phyloP scores from a whole-genome alignment of 1,140 invertebrate genomes.

The Lasaia peninsularis region DNA sequence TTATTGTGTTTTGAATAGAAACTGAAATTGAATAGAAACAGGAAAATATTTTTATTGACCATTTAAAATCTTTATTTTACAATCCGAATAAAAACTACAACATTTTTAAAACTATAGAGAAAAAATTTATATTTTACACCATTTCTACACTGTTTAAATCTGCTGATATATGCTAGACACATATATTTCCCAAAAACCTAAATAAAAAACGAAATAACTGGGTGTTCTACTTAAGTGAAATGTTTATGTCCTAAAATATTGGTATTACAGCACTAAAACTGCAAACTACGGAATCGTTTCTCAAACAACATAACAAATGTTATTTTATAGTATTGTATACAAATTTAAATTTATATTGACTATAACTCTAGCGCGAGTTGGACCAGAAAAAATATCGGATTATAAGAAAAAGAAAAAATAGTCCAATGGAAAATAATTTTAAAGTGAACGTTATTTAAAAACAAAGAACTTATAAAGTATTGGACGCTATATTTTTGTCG shows the following conservation, averaged over 20 bases:
- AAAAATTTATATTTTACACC: no score
- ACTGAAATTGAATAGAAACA: no score
- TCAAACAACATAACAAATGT: conserved; percentile 5
- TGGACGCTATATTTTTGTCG: not conserved
- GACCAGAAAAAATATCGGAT: conserved; percentile 1
- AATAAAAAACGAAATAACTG: not conserved
- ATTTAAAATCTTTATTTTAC: no score
- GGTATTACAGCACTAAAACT: no score
- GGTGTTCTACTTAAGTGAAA: not conserved
- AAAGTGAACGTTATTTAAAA: conserved; percentile 3
- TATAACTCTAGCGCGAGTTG: not conserved
- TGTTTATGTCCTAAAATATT: not conserved
- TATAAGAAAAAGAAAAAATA: not conserved
- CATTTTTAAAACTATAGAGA: no score
- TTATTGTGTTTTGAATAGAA: no score
- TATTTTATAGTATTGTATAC: conserved; percentile 3
- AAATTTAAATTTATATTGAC: conserved; percentile 10
- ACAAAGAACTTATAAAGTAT: conserved; percentile 1
- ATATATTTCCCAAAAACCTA: not conserved
- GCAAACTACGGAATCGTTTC: not conserved
- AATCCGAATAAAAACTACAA: no score
- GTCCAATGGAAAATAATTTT: conserved; percentile 1
- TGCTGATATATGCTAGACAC: not conserved
- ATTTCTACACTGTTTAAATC: no score
- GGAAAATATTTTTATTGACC: no score